Conservation (phyloP, 2,797 vertebrate species). For the Coendou prehensilis region DNA sequence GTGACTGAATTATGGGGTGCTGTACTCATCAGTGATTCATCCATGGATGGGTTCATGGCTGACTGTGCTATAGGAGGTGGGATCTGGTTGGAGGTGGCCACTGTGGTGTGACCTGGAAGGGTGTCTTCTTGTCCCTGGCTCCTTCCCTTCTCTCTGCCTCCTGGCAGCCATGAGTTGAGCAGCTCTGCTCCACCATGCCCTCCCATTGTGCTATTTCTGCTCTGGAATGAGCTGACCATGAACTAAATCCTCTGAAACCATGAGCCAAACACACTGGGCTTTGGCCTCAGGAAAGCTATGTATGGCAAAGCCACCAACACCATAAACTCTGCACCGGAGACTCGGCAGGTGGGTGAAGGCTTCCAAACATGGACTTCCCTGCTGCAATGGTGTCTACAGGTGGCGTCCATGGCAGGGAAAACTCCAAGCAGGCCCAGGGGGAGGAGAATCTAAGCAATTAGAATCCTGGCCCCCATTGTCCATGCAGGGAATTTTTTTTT, state of each 20-base stretch:
- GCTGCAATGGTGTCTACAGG: no score
- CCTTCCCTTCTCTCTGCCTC: background rate
- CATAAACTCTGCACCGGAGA: fast-evolving
- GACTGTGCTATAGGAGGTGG: no score
- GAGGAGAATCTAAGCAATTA: no score
- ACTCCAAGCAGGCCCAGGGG: background rate
- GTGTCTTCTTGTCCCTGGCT: background rate
- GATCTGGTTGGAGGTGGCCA: background rate
- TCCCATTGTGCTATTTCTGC: background rate
- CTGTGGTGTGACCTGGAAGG: background rate
- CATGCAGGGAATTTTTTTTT: no score
- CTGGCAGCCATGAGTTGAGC: background rate
- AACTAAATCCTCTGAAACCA: background rate
- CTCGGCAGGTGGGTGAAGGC: fast-evolving
- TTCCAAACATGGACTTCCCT: background rate
- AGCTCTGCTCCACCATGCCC: background rate
- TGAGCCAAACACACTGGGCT: background rate
- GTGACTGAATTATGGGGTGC: background rate
- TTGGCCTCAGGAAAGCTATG: background rate
- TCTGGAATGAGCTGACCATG: background rate
- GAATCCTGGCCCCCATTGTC: background rate
- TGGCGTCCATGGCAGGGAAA: background rate
- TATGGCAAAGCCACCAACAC: background rate
- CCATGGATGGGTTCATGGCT: background rate
- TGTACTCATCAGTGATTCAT: background rate